phyloP scores from a whole-genome alignment of 2,888 invertebrate genomes.

The Gnatocerus cornutus region DNA sequence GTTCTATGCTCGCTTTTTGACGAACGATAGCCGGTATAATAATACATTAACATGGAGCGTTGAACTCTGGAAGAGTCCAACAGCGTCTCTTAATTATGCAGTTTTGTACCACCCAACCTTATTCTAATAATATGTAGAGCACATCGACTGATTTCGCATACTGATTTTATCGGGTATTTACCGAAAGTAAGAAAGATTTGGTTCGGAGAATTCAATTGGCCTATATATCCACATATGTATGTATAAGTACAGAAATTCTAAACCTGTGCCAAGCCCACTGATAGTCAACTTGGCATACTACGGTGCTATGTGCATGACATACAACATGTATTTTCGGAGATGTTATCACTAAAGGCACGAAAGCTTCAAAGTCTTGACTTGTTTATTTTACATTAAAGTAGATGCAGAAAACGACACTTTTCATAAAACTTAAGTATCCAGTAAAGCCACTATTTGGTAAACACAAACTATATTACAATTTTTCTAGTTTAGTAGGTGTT shows the following conservation, averaged over 20 bases:
- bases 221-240: not conserved
- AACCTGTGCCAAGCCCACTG: constrained; percentile 2
- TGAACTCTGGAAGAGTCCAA: constrained; percentile 4
- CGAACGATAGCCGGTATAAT: not conserved
- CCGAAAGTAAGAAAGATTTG: not conserved
- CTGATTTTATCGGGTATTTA: not conserved
- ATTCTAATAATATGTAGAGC: constrained; percentile 4
- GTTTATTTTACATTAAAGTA: not conserved
- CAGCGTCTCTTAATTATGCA: constrained; percentile 2
- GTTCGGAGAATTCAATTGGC: not conserved
- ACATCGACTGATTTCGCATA: not conserved
- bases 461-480: not conserved
- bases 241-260: not conserved
- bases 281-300: not conserved
- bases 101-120: not conserved
- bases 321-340: constrained; percentile 2
- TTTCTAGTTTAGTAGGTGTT: not conserved
- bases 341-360: constrained; percentile 2
- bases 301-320: not conserved
- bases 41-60: constrained; percentile 1
- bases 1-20: not conserved
- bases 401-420: not conserved
- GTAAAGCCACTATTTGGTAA: not conserved
- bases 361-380: not conserved
- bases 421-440: no score